Conservation (phyloP, 2,888 invertebrate species). For the Mesorhabditis sp. region DNA sequence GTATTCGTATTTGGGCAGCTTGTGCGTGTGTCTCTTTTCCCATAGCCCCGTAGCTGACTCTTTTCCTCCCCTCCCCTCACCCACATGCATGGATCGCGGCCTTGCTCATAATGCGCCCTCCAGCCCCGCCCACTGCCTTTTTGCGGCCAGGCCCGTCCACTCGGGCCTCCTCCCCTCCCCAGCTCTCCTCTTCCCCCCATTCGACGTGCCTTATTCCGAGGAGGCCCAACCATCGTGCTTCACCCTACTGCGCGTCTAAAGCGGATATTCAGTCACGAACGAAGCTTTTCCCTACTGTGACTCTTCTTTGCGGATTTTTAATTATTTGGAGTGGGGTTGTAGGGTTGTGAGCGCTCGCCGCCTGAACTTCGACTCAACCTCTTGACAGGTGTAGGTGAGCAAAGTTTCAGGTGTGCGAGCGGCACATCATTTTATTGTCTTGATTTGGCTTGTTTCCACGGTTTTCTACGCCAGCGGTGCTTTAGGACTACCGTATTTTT, state of each 20-base stretch:
- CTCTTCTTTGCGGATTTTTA: too few species aligned
- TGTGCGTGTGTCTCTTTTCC: conserved; percentile 3
- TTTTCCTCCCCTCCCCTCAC: too few species aligned
- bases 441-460: neutral
- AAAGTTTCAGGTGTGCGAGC: conserved; percentile 58
- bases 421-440: conserved; percentile 6
- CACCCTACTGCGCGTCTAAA: too few species aligned
- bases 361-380: conserved; percentile 56
- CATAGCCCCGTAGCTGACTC: neutral
- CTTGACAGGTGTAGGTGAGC: conserved; percentile 49
- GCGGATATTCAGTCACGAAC: too few species aligned
- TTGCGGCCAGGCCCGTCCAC: neutral
- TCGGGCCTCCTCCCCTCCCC: neutral
- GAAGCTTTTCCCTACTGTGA: too few species aligned
- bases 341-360: conserved; percentile 34
- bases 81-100: conserved; percentile 2
- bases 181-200: neutral
- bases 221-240: neutral
- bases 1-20: conserved; percentile 2
- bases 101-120: conserved; percentile 5
- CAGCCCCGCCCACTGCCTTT: neutral
- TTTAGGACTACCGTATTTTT: too few species aligned
- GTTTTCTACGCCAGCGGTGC: neutral
- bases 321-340: too few species aligned
- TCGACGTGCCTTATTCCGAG: neutral